Percentiles rank a stretch among this genome's conserved stretches.
These are phyloP conservation scores for Caenorhabditis sp. DNA, from an alignment of 2,888 invertebrate genomes.

Conservation along the genomic window DNA sequence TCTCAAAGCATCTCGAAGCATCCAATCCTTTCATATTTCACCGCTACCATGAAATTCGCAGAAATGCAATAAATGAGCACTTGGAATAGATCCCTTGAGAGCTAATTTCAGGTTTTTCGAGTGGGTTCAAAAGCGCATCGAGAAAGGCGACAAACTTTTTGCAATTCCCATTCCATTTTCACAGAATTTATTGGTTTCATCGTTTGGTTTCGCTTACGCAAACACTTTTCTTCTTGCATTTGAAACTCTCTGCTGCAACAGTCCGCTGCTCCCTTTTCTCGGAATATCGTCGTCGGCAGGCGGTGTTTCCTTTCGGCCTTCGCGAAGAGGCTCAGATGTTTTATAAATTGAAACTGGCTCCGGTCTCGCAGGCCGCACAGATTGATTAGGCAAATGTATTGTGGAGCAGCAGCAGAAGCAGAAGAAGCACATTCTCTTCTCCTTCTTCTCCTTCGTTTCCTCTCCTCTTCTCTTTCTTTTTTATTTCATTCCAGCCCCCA, in stretches of 20 bases:
- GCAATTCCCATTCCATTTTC: slow-evolving; percentile 7
- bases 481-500: slow-evolving; percentile 1
- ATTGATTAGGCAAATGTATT: slow-evolving; percentile 50
- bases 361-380: slow-evolving; percentile 14
- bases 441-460: not conserved
- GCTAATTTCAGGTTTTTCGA: slow-evolving; percentile 14
- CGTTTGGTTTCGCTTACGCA: not conserved
- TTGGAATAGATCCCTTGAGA: slow-evolving; percentile 11
- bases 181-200: slow-evolving; percentile 10
- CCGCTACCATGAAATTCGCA: not conserved
- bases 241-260: not conserved
- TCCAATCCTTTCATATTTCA: not conserved
- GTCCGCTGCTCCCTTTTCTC: not conserved
- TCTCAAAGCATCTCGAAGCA: not conserved
- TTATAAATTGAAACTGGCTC: slow-evolving; percentile 44
- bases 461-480: not conserved
- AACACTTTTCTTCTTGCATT: not conserved
- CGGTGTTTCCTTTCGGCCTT: not conserved
- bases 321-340: slow-evolving; percentile 39
- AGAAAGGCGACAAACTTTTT: slow-evolving; percentile 14
- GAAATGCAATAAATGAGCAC: not conserved
- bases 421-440: not conserved
- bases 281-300: slow-evolving; percentile 1
- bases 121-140: not conserved
- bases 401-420: not conserved